Base-by-base conservation (phyloP, 2,797 vertebrate genomes). In the Clarias pachynema region DNA sequence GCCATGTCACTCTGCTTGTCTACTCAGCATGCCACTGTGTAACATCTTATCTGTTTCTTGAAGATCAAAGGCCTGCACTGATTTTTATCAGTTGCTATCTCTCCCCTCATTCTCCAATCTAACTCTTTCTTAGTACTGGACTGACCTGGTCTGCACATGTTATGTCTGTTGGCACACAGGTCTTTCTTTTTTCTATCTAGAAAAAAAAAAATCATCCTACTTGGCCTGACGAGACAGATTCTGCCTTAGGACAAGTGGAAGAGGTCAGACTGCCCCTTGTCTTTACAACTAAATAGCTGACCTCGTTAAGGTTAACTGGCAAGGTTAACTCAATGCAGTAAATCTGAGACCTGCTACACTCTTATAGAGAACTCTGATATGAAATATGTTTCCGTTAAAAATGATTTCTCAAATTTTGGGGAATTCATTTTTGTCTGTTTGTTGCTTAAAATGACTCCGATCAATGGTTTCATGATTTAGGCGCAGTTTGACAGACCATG, bases 21-120 rank as follows among this genome's bases (percentile, higher is more conserved):
- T 88, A 62, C 95, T 91, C 95, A 94, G 94, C 94, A 94, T 92
- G 94, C 94, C 93, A 92, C 94, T 92, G 92, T 92, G 93, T 95
- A 93, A 93, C 91, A 90, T 91, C 91, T 93, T 89, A 95, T 94
- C 95, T 93, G 93, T 86, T 92, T 81, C 85, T 91, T 56, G 15
- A 86, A 94, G 91, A 95, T 96, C 95, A 96, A 96, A 96, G 95
- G 92, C 88, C 89, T 89, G 87, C 0, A 83, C 89, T 92, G 93
- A 94, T 94, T 90, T 92, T 94, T 95, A 96, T 96, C 95, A 93
- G 92, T 91, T 92, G 92, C 93, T 94, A 93, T 92, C 93, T 93
- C 93, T 93, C 83, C 81, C 92, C 94, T 86, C 89, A 91, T 91
- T 91, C 90, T 90, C 87, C 93, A 89, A 89, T 88, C 90, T 88